Conservation (phyloP, 2,113 vertebrate species). For the Neoarius graeffei region DNA sequence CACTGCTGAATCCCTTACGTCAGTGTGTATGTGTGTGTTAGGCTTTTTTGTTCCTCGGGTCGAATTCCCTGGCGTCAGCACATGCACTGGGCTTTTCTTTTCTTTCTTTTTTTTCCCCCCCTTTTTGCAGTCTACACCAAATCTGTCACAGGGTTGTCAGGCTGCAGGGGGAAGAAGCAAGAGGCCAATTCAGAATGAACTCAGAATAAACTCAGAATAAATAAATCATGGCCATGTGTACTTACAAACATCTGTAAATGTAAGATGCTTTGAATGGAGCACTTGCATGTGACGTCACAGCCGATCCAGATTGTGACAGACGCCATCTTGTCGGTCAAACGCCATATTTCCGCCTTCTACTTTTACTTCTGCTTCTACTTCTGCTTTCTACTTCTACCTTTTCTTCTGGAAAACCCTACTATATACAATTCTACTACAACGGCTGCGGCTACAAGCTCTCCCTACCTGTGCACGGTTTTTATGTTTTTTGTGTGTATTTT, state of each 20-base stretch:
- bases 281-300: no score
- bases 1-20: conserved; percentile 42
- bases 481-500: no score
- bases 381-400: no score
- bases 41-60: conserved; percentile 33
- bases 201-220: neutral
- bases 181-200: neutral
- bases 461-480: no score
- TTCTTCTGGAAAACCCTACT: no score
- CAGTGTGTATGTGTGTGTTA: conserved; percentile 13
- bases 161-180: neutral
- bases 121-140: conserved; percentile 18
- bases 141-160: conserved; percentile 25
- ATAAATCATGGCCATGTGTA: neutral
- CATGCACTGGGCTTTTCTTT: neutral
- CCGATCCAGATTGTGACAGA: no score
- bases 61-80: conserved; percentile 41
- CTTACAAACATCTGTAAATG: neutral
- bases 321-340: no score
- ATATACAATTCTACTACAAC: no score
- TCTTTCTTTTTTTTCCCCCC: neutral
- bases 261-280: neutral
- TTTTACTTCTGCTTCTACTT: no score
- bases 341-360: no score
- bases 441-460: no score